Conservation (phyloP, 2,888 invertebrate species). For the Phytoseiulus persimilis region DNA sequence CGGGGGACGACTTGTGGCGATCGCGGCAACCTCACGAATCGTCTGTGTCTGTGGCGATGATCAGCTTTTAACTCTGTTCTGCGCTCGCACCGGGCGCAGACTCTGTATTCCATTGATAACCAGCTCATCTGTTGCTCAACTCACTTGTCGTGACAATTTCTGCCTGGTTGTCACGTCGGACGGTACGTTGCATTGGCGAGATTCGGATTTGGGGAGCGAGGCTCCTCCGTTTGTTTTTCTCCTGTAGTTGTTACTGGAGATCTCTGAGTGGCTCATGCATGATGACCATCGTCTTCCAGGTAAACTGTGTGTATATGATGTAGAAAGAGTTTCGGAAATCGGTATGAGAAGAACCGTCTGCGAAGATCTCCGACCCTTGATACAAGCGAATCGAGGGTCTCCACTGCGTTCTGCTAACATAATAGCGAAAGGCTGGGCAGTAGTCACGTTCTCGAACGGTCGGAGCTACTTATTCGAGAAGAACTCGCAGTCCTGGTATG, state of each 20-base stretch:
- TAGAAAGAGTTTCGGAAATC: background rate
- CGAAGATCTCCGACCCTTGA: slow-evolving; percentile 18
- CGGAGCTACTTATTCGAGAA: slow-evolving; percentile 48
- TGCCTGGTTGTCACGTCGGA: slow-evolving; percentile 56
- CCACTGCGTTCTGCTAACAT: slow-evolving; percentile 42
- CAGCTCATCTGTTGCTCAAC: slow-evolving; percentile 57
- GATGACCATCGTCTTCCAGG: background rate
- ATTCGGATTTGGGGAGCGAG: no score
- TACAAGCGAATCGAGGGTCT: slow-evolving; percentile 7
- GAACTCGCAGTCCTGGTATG: slow-evolving; percentile 46
- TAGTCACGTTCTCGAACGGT: slow-evolving; percentile 48
- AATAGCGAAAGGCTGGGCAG: slow-evolving; percentile 47
- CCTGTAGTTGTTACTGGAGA: no score
- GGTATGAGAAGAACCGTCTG: background rate
- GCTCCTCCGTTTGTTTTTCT: no score
- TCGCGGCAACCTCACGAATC: background rate
- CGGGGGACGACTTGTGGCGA: background rate
- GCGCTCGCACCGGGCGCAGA: slow-evolving; percentile 51
- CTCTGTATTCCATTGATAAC: slow-evolving; percentile 57
- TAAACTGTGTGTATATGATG: background rate
- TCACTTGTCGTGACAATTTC: slow-evolving; percentile 54
- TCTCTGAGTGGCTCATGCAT: background rate
- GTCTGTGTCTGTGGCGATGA: slow-evolving; percentile 51
- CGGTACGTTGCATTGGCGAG: no score
- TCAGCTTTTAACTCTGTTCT: slow-evolving; percentile 60